Percentiles rank a stretch among this genome's conserved stretches.
Conservation (phyloP, 1,140 invertebrate species). For the Colletes gigas region DNA sequence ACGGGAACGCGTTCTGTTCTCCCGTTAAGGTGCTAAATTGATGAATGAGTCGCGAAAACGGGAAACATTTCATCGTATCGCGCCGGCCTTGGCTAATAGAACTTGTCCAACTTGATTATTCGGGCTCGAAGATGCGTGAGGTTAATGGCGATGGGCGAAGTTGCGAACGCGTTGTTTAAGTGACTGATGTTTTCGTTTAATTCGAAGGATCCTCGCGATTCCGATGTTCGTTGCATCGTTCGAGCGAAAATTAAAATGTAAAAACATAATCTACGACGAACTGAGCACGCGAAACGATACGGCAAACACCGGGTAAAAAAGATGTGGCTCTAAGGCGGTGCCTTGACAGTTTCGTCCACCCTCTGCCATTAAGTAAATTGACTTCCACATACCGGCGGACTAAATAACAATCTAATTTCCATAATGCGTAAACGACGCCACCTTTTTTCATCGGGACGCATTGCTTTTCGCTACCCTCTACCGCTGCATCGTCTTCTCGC, state of each 20-base stretch:
- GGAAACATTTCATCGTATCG: slow-evolving; percentile 70
- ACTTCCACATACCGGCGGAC: slow-evolving; percentile 62
- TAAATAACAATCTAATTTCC: slow-evolving; percentile 72
- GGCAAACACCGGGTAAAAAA: slow-evolving; percentile 48
- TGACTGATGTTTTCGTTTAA: slow-evolving; percentile 60
- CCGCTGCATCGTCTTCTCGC: neutral
- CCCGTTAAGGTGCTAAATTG: slow-evolving; percentile 75
- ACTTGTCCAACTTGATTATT: slow-evolving; percentile 79
- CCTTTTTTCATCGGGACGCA: slow-evolving; percentile 28
- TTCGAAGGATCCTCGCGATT: slow-evolving; percentile 32
- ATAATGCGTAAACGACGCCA: slow-evolving; percentile 64
- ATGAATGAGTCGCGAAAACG: slow-evolving; percentile 76
- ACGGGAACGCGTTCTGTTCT: slow-evolving; percentile 35
- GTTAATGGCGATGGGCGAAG: slow-evolving; percentile 61
- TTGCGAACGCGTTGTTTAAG: slow-evolving; percentile 51
- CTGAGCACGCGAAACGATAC: slow-evolving; percentile 7
- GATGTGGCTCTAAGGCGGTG: slow-evolving; percentile 64
- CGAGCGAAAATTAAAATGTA: neutral
- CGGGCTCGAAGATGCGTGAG: slow-evolving; percentile 58
- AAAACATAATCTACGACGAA: slow-evolving; percentile 3
- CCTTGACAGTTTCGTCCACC: slow-evolving; percentile 64
- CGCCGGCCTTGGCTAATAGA: slow-evolving; percentile 72
- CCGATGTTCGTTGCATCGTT: neutral
- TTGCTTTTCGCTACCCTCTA: neutral
- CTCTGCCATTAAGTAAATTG: slow-evolving; percentile 76